phyloP scores from a whole-genome alignment of 2,888 invertebrate genomes.

The Apamea monoglypha region DNA sequence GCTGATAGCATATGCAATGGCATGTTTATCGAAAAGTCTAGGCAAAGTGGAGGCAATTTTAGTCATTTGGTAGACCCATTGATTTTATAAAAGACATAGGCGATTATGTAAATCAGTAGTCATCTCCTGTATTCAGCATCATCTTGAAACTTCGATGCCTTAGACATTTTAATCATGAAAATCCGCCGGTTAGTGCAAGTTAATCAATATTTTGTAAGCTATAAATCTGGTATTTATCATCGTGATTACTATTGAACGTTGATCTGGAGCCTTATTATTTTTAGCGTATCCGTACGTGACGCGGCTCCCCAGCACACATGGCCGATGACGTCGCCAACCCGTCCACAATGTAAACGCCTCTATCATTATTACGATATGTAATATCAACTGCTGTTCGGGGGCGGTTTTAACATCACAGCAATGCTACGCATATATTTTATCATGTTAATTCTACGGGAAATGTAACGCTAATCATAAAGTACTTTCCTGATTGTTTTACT shows the following conservation, averaged over 20 bases:
- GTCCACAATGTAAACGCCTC: slow-evolving; percentile 56
- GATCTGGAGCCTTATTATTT: slow-evolving; percentile 73
- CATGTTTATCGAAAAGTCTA: not conserved
- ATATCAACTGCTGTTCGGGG: slow-evolving; percentile 32
- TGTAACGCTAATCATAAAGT: slow-evolving; percentile 55
- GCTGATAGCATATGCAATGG: not conserved
- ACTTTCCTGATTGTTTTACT: slow-evolving; percentile 22
- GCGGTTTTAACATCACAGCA: slow-evolving; percentile 35
- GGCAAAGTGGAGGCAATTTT: not conserved
- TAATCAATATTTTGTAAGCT: slow-evolving; percentile 29
- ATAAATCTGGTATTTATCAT: slow-evolving; percentile 42
- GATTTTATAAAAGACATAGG: not conserved
- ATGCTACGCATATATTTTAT: slow-evolving; percentile 32
- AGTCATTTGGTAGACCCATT: not conserved
- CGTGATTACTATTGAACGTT: slow-evolving; percentile 35
- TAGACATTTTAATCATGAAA: not conserved
- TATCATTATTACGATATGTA: slow-evolving; percentile 39
- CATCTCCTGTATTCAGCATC: not conserved
- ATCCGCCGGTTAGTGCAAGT: not conserved
- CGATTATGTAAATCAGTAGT: no score
- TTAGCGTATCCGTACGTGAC: slow-evolving; percentile 73
- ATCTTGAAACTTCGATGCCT: not conserved
- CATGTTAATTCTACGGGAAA: slow-evolving; percentile 36
- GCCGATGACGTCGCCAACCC: slow-evolving; percentile 73
- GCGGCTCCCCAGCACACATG: slow-evolving; percentile 73